phyloP scores from a whole-genome alignment of 30 jellyfish, hydroid and myxozoan genomes.

The Pelagia noctiluca region DNA sequence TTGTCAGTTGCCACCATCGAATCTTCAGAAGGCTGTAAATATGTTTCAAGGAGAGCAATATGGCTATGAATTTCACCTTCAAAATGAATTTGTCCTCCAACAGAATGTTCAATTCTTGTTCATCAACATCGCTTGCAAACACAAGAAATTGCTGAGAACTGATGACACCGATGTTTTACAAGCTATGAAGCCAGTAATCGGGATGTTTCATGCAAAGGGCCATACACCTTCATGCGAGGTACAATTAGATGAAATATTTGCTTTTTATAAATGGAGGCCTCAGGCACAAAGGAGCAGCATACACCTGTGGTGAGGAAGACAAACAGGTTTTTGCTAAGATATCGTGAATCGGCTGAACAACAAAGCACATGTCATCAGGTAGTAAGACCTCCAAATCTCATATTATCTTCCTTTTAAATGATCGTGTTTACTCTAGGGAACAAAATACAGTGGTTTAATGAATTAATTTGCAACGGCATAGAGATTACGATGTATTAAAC shows the following conservation, averaged over 20 bases:
- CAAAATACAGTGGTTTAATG: too few relatives aligned
- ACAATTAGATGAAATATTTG: background rate
- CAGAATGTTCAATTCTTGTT: background rate
- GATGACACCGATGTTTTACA: background rate
- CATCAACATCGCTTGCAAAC: background rate
- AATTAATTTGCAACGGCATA: too few relatives aligned
- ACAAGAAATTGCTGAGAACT: background rate
- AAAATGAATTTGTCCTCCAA: background rate
- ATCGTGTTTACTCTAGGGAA: too few relatives aligned
- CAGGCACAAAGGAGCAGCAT: background rate
- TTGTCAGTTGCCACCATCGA: background rate
- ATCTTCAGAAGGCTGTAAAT: too few relatives aligned
- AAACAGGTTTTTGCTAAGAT: background rate
- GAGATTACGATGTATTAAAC: too few relatives aligned
- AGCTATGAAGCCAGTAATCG: background rate
- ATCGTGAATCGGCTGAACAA: background rate
- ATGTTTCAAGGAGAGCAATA: too few relatives aligned
- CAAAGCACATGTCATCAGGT: too few relatives aligned
- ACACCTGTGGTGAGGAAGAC: background rate
- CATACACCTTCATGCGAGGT: background rate
- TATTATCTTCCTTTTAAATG: too few relatives aligned
- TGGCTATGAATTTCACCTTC: background rate
- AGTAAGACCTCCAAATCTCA: too few relatives aligned
- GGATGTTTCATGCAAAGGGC: background rate
- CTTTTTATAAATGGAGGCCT: background rate